Evolutionary conservation across 2,113 vertebrate species (phyloP).

Genomic region (Bucco capensis): DNA sequence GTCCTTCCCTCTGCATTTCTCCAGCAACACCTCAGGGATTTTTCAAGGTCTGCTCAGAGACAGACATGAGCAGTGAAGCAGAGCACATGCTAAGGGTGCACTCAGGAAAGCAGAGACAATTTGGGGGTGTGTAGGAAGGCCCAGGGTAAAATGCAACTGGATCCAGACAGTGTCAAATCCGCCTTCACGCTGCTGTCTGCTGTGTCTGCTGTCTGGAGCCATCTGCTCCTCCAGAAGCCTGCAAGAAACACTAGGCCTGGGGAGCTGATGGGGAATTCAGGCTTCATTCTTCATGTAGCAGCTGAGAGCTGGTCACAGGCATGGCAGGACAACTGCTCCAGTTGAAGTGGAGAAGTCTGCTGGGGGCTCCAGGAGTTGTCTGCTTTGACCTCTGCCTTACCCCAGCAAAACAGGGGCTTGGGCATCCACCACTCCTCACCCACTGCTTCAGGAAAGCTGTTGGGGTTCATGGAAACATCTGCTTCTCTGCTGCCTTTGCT

Average conservation of each 20-base stretch:
- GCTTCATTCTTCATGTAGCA: background rate
- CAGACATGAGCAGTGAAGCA: background rate
- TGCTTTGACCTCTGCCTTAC: background rate
- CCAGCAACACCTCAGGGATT: rapidly evolving
- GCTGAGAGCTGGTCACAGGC: background rate
- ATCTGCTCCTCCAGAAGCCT: background rate
- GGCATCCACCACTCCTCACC: background rate
- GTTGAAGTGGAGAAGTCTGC: background rate
- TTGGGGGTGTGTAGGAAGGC: background rate
- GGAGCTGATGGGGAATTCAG: background rate
- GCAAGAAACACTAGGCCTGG: background rate
- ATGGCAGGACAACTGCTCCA: background rate
- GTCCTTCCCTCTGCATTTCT: background rate
- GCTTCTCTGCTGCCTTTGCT: background rate
- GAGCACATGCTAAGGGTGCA: background rate
- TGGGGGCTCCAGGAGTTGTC: background rate
- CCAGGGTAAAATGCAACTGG: background rate
- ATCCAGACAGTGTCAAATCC: background rate
- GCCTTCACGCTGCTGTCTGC: background rate
- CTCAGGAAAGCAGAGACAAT: background rate
- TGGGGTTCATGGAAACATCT: background rate
- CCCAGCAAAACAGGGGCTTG: background rate
- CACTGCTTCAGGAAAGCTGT: rapidly evolving
- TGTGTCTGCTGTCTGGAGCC: background rate
- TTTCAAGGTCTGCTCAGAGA: background rate